A percentile compares a stretch with the other conserved stretches of the same genome.
Evolutionary conservation across 53 echinoderm and acorn worm genomes (phyloP).

Genomic region (Holothuria scabra): DNA sequence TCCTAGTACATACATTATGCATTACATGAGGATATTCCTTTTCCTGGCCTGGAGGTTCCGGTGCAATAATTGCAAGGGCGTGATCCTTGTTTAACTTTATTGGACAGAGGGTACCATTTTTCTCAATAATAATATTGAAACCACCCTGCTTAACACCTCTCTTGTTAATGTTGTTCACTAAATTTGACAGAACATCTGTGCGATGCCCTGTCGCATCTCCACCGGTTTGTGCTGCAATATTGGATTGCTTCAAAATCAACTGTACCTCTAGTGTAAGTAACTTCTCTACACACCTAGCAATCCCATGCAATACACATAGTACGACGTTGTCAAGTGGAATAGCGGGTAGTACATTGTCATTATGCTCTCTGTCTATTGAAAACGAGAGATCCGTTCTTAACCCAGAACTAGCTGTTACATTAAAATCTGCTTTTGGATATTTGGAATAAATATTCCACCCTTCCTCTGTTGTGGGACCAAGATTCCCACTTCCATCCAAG

Average conservation of each 20-base stretch:
- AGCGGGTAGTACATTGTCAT: not conserved
- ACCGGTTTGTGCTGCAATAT: no score
- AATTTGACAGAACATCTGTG: no score
- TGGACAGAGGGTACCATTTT: constrained; percentile 52
- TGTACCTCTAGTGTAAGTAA: constrained; percentile 63
- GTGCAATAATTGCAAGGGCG: constrained; percentile 59
- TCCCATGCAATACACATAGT: constrained; percentile 38
- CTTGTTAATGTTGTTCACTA: constrained; percentile 50
- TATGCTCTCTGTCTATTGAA: no score
- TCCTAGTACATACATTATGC: constrained; percentile 49
- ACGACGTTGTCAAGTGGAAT: constrained; percentile 61
- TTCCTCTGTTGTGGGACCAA: constrained; percentile 50
- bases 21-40: constrained; percentile 46
- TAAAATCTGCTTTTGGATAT: not conserved
- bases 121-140: constrained; percentile 65
- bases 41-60: constrained; percentile 15
- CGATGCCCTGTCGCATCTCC: no score
- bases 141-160: constrained; percentile 64
- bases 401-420: not conserved
- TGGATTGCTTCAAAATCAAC: constrained; percentile 43
- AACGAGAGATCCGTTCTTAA: no score
- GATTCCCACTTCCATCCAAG: constrained; percentile 55
- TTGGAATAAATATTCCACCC: constrained; percentile 14
- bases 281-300: constrained; percentile 64
- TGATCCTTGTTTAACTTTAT: constrained; percentile 59